Evolutionary conservation across 1,140 invertebrate species (phyloP), one percentile per base, ranked within the genome.

Genomic region (Diabrotica undecimpunctata): DNA sequence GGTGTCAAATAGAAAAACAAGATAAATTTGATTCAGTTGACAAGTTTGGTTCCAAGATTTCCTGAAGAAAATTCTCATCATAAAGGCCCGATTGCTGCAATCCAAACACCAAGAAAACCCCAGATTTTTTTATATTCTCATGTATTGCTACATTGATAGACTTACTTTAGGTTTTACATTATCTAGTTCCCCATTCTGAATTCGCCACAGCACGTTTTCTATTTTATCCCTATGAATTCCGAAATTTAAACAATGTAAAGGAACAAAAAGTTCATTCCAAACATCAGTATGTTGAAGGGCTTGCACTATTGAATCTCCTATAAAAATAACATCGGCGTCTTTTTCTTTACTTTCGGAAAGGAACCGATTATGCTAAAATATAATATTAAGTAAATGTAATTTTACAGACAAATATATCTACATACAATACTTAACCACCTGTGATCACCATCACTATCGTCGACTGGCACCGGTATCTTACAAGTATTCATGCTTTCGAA

Each of bases 261-360:
- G 92, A 46, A 88, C 91, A 85, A 95, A 95, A 79, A 90, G 86
- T 72, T 91, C 86, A 72, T 89, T 88, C 92, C 93, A 96, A 13
- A 93, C 84, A 81, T 92, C 87, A 39, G 89, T 89, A 72, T 90
- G 87, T 74, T 87, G 85, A 69, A 95, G 79, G 39, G 90, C 87
- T 78, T 90, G 86, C 64, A 95, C 83, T 58, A 94, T 85, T 53
- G 91, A 94, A 81, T 96, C 94, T 7, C 94, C 94, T 54, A 96
- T 85, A 74, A 95, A 93, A 61, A 96, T 83, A n/a, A 96, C 91
- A 76, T 96, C 93, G 41, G 91, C 92, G 81, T 96, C 93, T 79
- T 90, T 90, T 71, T 92, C 91, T 77, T 89, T 87, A 8, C 90
- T 88, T 79, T 95, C 90, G 41, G 83, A 83, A 46, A 94, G 79